These are phyloP conservation scores for Rhodinocichla rosea DNA, from an alignment of 2,113 vertebrate genomes.

Conservation along the genomic window DNA sequence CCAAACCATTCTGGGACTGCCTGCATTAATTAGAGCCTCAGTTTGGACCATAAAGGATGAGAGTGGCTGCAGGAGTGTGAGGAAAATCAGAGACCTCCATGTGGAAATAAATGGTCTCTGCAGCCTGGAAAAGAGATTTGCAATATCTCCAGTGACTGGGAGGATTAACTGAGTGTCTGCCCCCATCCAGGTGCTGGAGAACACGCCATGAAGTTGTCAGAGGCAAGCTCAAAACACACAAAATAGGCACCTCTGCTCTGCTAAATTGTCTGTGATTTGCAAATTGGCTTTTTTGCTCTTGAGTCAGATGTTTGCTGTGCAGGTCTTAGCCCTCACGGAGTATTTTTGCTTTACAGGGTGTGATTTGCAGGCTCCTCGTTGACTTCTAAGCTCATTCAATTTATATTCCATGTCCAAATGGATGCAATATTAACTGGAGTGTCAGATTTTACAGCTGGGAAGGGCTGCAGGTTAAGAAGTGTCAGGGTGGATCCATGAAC, in stretches of 20 bases:
- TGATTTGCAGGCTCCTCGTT: neutral
- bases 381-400: neutral
- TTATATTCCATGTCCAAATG: neutral
- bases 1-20: neutral
- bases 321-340: neutral
- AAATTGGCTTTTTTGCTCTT: neutral
- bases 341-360: neutral
- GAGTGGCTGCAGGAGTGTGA: neutral
- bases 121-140: neutral
- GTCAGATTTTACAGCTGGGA: neutral
- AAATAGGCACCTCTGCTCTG: neutral
- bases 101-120: neutral
- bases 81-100: neutral
- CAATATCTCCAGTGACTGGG: neutral
- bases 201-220: neutral
- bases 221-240: neutral
- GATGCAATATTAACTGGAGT: neutral
- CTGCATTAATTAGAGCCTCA: neutral
- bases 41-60: neutral
- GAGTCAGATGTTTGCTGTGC: neutral
- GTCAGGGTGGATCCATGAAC: neutral
- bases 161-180: neutral
- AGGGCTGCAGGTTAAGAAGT: neutral
- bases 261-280: neutral
- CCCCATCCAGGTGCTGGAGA: neutral